Evolutionary conservation across 2,888 invertebrate genomes (phyloP).

Genomic region (Lycophotia porphyrea): DNA sequence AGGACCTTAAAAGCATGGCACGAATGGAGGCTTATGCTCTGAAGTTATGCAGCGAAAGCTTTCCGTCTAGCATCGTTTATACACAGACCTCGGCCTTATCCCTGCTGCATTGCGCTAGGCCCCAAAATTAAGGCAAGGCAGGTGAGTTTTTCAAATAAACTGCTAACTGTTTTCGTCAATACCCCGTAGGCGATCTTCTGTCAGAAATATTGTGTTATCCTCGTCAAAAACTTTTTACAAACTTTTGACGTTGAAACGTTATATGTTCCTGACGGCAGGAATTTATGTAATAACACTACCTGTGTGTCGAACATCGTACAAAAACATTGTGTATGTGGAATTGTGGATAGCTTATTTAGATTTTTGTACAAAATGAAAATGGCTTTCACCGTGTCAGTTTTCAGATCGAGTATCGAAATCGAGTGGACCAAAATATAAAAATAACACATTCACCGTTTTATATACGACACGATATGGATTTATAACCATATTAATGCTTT

Average conservation of each 20-base stretch:
- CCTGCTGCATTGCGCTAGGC: background rate
- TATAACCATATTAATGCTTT: background rate
- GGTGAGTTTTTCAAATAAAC: background rate
- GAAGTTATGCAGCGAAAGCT: background rate
- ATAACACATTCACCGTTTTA: background rate
- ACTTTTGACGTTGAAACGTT: conserved; percentile 25
- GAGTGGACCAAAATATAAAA: background rate
- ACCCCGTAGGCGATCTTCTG: conserved; percentile 1
- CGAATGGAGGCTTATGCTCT: background rate
- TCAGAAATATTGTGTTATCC: conserved; percentile 40
- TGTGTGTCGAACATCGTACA: background rate
- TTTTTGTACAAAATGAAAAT: background rate
- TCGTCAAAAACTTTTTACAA: conserved; percentile 38
- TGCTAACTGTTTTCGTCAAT: conserved; percentile 9
- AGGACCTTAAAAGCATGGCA: too few relatives aligned
- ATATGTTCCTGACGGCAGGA: background rate
- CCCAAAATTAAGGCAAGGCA: background rate
- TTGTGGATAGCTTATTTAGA: background rate
- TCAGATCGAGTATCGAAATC: background rate
- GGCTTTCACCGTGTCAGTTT: background rate
- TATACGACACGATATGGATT: background rate
- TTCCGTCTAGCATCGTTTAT: background rate
- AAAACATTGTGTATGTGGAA: background rate
- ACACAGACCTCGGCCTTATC: background rate
- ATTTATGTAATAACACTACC: conserved; percentile 9